These are phyloP conservation scores for Auanema sp. DNA, from an alignment of 2,888 invertebrate genomes.

Conservation along the genomic window DNA sequence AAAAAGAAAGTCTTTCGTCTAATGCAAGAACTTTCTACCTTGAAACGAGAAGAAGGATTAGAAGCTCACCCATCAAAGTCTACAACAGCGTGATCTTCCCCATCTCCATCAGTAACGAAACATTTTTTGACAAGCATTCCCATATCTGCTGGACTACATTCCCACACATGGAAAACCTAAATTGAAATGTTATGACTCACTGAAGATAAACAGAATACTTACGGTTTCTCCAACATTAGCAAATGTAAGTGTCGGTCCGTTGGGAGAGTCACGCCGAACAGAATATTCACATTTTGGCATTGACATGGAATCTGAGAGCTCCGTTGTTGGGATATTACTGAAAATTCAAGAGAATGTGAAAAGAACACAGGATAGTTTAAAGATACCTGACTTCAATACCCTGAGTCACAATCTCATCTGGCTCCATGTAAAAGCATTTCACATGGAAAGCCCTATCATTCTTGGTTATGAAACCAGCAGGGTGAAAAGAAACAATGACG, in stretches of 20 bases:
- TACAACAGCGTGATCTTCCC: slow-evolving; percentile 60
- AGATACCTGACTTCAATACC: slow-evolving; percentile 61
- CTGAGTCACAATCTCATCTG: slow-evolving; percentile 62
- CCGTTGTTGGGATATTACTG: slow-evolving; percentile 59
- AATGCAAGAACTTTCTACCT: too few relatives aligned
- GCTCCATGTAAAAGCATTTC: slow-evolving; percentile 63
- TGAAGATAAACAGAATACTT: neutral
- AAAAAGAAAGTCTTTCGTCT: too few relatives aligned
- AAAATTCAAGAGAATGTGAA: slow-evolving; percentile 13
- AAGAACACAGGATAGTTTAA: neutral
- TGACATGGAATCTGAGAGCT: slow-evolving; percentile 54
- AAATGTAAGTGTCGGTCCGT: slow-evolving; percentile 56
- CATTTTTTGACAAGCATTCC: slow-evolving; percentile 63
- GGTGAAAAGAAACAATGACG: slow-evolving; percentile 63
- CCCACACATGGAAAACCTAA: slow-evolving; percentile 60
- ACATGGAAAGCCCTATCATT: slow-evolving; percentile 62
- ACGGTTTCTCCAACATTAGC: slow-evolving; percentile 63
- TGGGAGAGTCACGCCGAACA: slow-evolving; percentile 48
- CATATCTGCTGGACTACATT: slow-evolving; percentile 58
- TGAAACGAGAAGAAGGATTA: too few relatives aligned
- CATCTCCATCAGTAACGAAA: slow-evolving; percentile 62
- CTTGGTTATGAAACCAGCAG: slow-evolving; percentile 62
- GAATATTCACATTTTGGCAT: slow-evolving; percentile 63
- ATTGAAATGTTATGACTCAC: neutral
- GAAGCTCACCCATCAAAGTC: slow-evolving; percentile 50